Evolutionary conservation across 2,113 vertebrate species (phyloP), one percentile per base, ranked within the genome.

Genomic region (Conger conger): DNA sequence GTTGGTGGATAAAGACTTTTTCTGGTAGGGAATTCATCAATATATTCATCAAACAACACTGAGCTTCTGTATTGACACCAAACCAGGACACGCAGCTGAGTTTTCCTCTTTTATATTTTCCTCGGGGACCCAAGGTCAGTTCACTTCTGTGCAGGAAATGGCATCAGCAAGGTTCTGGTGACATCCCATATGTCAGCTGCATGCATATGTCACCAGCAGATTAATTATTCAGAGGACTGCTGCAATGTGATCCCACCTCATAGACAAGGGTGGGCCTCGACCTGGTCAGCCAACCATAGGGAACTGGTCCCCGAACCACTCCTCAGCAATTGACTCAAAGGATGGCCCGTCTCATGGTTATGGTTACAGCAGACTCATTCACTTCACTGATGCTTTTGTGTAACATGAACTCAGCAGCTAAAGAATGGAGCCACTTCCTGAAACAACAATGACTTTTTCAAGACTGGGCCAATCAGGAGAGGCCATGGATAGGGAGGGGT

Each of bases 191-290:
- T 4, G 85, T 83, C 88, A 89, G 82, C 87, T 88, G 42, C 84
- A 4, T 7, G 30, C 83, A 85, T 87, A 88, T 87, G 86, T 85
- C 87, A 90, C 78, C 60, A 73, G 87, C 7, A 50, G 82, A 87
- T 96, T 86, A 95, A 95, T 96, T 93, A 96, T 94, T 95, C 73
- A 96, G 91, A 83, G 87, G 53, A 91, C n/a, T 89, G 91, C 84
- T 89, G 91, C 27, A 93, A 94, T 86, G 78, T 68, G 91, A 94
- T 88, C 88, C 86, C 53, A 82, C 90, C 86, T 38, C 86, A 40
- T 89, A 88, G 83, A 91, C 87, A 92, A 93, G 93, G 89, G 76
- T 87, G 85, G 63, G 63, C 36, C 88, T 88, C 82, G 68, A 82
- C 53, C 23, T 76, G 37, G 38, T 73, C n/a, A 73, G 73, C 30